Evolutionary conservation across 2,888 invertebrate species (phyloP).

Genomic region (Malthinus seriepunctatus): DNA sequence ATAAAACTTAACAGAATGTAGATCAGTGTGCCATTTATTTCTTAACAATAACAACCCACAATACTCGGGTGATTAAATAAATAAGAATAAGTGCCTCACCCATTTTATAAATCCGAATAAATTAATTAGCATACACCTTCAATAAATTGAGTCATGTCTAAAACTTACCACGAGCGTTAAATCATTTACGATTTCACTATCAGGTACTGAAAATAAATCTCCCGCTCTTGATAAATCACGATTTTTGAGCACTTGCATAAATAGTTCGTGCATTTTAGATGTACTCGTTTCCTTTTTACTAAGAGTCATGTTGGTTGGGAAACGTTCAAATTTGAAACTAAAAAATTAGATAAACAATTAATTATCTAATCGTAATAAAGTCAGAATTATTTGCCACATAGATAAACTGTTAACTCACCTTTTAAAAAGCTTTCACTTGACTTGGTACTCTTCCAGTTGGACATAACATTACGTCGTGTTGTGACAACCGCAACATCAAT

Average conservation of each 20-base stretch:
- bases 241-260: conserved; percentile 86
- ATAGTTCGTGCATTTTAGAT: conserved; percentile 83
- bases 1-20: too few relatives aligned
- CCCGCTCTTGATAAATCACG: conserved; percentile 90
- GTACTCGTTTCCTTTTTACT: conserved; percentile 23
- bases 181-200: conserved; percentile 84
- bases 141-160: neutral
- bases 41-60: too few relatives aligned
- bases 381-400: conserved; percentile 32
- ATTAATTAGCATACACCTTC: too few relatives aligned
- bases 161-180: conserved; percentile 78
- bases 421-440: conserved; percentile 29
- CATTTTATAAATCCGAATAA: neutral
- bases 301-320: conserved; percentile 21
- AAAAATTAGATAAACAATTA: neutral
- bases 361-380: conserved; percentile 6
- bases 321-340: neutral
- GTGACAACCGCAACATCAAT: conserved; percentile 31
- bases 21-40: too few relatives aligned
- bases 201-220: conserved; percentile 86
- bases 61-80: too few relatives aligned
- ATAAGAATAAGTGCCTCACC: neutral
- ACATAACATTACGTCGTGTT: conserved; percentile 21
- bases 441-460: conserved; percentile 6
- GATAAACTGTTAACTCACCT: conserved; percentile 31